Base-by-base conservation (phyloP, 37 sponge, comb jelly and placozoan genomes). In the Eunapius fragilis region DNA sequence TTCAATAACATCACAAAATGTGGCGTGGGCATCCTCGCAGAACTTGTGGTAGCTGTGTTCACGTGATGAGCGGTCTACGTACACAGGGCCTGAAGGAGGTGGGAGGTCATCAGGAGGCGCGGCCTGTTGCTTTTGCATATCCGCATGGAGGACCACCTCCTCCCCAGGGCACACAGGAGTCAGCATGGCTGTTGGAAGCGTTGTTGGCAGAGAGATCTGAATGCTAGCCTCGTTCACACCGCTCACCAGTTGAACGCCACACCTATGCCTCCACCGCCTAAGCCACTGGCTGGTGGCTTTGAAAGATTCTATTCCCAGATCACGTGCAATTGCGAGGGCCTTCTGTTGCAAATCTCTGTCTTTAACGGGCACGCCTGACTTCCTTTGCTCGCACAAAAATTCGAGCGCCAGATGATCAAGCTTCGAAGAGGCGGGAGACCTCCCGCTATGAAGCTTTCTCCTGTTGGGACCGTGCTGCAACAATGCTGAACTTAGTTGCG, bases 211-310 rank as follows among this genome's bases (percentile, higher is more conserved):
- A 0, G 30, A 33, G 32, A 19, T 14, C 30, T 27, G 33, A 3
- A 12, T 67, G 28, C 32, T 30, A 3, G 17, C 75, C 25, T 84
- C 84, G 2, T 23, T 27, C 25, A 19, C 50, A 4, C 35, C 34
- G 26, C 14, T 27, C 7, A 45, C 47, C 47, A 45, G 47, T 9
- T 9, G 75, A 26, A 82, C 26, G 37, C 76, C 36, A 82, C 89
- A 82, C 22, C 77, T 49, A n/a, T 30, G 31, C 75, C 89, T 94
- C 92, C 92, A 94, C 30, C 92, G 34, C 45, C 73, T 86, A 33
- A 94, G 76, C 95, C 95, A 94, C 72, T 78, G 71, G 12, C 47
- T n/a, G 2, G 92, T 80, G 0, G 89, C 95, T 77, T 91, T 91
- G 77, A 94, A 94, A 30, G 73, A 76, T 9, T 12, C 38, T 47